phyloP scores from a whole-genome alignment of 2,113 vertebrate genomes.

The Serilophus lunatus region DNA sequence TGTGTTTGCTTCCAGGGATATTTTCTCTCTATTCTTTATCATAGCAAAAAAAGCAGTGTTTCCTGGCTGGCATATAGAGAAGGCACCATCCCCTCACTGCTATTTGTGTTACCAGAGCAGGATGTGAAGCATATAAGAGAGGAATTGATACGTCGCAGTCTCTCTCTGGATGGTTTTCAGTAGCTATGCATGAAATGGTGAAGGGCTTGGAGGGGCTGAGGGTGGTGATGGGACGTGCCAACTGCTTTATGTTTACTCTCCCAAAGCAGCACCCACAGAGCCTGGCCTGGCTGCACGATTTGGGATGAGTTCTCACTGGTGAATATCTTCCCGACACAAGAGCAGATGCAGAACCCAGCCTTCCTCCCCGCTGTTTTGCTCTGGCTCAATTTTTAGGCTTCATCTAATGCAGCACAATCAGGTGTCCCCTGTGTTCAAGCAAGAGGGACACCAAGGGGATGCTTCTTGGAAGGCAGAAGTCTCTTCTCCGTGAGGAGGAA shows the following conservation, averaged over 20 bases:
- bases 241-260: accelerated
- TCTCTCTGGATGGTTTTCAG: neutral
- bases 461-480: neutral
- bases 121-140: neutral
- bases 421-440: neutral
- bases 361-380: neutral
- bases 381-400: neutral
- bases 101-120: neutral
- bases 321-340: accelerated
- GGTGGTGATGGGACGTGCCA: neutral
- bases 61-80: neutral
- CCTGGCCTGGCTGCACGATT: accelerated
- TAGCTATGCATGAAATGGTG: accelerated
- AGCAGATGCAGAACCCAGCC: neutral
- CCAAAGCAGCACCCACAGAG: neutral
- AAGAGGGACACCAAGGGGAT: too few relatives aligned
- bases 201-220: neutral
- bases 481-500: neutral
- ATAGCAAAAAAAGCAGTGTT: neutral
- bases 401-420: neutral
- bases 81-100: accelerated
- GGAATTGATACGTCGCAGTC: accelerated
- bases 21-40: neutral
- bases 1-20: neutral
- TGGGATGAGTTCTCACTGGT: neutral